Conservation (phyloP, 2,113 vertebrate genomes). For the Apodemus sylvaticus region DNA sequence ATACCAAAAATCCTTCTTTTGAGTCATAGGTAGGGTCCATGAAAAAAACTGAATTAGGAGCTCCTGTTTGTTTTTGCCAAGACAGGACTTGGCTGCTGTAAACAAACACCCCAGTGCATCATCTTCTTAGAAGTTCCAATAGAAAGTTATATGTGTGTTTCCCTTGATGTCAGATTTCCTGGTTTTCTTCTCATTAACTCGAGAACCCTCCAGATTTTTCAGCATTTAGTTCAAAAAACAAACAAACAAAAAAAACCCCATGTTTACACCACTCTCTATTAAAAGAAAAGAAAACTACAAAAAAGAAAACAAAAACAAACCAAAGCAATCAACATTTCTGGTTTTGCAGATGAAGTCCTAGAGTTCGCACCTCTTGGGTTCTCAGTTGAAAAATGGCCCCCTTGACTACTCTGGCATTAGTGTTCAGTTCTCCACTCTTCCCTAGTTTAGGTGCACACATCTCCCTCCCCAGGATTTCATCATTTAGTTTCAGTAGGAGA, state of each 20-base stretch:
- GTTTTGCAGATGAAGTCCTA: slow-evolving; percentile 56
- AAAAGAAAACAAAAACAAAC: neutral
- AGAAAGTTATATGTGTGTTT: neutral
- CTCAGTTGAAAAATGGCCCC: neutral
- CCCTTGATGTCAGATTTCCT: neutral
- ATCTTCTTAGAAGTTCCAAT: neutral
- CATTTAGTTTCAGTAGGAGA: neutral
- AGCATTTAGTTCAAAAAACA: slow-evolving; percentile 53
- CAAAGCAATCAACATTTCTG: neutral
- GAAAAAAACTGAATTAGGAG: neutral
- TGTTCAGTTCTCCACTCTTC: neutral
- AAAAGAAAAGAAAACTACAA: neutral
- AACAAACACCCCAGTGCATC: neutral
- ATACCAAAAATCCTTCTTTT: neutral
- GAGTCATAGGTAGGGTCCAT: neutral
- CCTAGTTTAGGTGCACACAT: neutral
- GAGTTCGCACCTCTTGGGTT: slow-evolving; percentile 24
- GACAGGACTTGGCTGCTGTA: neutral
- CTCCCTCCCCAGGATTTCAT: neutral
- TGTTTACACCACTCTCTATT: slow-evolving; percentile 18
- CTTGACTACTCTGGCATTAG: neutral
- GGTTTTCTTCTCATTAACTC: neutral
- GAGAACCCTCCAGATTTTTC: neutral
- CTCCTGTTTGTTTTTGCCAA: neutral
- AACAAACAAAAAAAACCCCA: too few species aligned